phyloP scores from a whole-genome alignment of 2,888 invertebrate species.

The Gortyna flavago region DNA sequence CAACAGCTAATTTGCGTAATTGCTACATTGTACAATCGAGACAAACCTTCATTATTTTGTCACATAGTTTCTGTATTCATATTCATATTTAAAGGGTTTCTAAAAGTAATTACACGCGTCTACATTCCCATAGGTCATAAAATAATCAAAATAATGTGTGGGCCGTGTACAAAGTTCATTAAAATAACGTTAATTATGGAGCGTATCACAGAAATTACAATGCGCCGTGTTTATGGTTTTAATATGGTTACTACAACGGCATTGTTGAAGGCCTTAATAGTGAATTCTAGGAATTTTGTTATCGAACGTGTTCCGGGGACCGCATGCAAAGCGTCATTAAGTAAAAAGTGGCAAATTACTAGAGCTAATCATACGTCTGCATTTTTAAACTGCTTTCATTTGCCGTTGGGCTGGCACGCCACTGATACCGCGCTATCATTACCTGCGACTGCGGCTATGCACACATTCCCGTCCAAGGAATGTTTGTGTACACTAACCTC shows the following conservation, averaged over 20 bases:
- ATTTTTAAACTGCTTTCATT: constrained; percentile 70
- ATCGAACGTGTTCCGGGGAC: constrained; percentile 56
- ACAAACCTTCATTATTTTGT: constrained; percentile 43
- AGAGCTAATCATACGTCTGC: constrained; percentile 77
- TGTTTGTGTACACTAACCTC: constrained; percentile 53
- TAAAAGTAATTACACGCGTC: constrained; percentile 59
- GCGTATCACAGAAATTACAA: constrained; percentile 56
- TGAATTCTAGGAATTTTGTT: constrained; percentile 71
- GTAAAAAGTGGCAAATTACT: constrained; percentile 75
- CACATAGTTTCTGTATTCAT: constrained; percentile 28
- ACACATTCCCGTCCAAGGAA: constrained; percentile 47
- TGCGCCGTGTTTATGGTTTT: constrained; percentile 45
- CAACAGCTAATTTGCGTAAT: constrained; percentile 38
- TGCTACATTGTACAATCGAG: constrained; percentile 20
- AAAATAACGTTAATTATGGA: constrained; percentile 65
- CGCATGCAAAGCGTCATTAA: constrained; percentile 74
- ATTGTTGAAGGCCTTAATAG: constrained; percentile 67
- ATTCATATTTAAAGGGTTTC: constrained; percentile 57
- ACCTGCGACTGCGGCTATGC: constrained; percentile 39
- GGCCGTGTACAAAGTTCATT: constrained; percentile 56
- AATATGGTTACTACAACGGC: constrained; percentile 48
- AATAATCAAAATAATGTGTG: constrained; percentile 63
- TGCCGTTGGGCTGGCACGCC: constrained; percentile 59
- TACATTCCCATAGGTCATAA: constrained; percentile 62
- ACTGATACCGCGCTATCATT: constrained; percentile 62